Conservation (phyloP, 2,797 vertebrate genomes). For the Protonibea diacanthus region DNA sequence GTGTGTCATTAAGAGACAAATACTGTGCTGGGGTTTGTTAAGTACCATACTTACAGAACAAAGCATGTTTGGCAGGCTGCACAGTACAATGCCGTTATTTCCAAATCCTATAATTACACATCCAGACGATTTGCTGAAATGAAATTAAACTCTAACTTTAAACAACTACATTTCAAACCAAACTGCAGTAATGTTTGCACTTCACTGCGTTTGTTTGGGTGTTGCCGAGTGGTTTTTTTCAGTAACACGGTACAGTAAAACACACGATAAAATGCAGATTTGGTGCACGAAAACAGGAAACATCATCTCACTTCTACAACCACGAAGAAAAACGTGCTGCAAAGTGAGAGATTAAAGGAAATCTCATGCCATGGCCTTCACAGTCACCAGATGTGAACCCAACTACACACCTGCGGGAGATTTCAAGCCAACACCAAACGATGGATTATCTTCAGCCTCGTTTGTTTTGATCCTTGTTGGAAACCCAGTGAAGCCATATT, state of each 20-base stretch:
- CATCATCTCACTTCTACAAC: constrained; percentile 31
- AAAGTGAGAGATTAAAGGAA: not conserved
- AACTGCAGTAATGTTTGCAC: not conserved
- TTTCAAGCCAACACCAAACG: not conserved
- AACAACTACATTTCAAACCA: not conserved
- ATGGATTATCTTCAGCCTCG: not conserved
- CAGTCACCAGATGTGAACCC: not conserved
- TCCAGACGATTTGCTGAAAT: constrained; percentile 4
- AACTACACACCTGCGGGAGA: not conserved
- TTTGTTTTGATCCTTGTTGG: not conserved
- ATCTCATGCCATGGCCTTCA: not conserved
- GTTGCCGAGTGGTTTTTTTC: not conserved
- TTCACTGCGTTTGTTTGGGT: not conserved
- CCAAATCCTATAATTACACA: constrained; percentile 23
- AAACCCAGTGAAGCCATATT: constrained; percentile 2
- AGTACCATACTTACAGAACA: constrained; percentile 20
- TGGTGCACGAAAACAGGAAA: constrained; percentile 63
- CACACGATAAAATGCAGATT: constrained; percentile 7
- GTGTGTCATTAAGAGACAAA: constrained; percentile 19
- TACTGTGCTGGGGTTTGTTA: constrained; percentile 7
- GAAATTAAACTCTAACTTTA: not conserved
- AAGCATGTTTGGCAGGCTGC: constrained; percentile 1
- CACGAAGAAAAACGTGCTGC: constrained; percentile 19
- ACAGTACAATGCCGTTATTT: constrained; percentile 14
- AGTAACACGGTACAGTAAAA: not conserved